These are phyloP conservation scores for Hoplostethus atlanticus DNA, from an alignment of 2,797 vertebrate genomes.

Conservation along the genomic window DNA sequence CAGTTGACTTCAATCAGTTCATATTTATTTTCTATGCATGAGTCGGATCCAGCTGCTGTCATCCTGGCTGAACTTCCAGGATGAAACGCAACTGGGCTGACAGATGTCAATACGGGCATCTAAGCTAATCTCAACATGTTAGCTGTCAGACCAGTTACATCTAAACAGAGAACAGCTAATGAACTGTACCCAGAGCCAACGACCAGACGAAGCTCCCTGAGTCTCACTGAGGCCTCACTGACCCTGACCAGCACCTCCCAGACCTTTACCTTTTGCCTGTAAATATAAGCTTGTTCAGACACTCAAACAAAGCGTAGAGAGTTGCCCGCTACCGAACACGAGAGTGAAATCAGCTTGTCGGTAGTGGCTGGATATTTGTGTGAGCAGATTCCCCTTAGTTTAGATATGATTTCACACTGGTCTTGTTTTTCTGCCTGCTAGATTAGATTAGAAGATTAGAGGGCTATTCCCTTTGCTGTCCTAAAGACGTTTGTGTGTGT, in stretches of 20 bases:
- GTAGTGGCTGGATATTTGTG: constrained; percentile 39
- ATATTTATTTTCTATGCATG: background rate
- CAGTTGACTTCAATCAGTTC: background rate
- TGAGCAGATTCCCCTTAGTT: constrained; percentile 40
- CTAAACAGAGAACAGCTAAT: background rate
- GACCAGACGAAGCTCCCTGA: no score
- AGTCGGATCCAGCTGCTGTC: background rate
- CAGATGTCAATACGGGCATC: background rate
- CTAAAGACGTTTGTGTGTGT: constrained; percentile 5
- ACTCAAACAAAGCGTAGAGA: constrained; percentile 20
- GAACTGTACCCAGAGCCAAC: background rate
- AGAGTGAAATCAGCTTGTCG: constrained; percentile 46
- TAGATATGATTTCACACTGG: constrained; percentile 26
- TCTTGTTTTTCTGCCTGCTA: constrained; percentile 51
- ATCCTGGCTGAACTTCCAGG: no score
- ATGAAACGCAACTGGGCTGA: background rate
- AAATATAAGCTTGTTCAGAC: background rate
- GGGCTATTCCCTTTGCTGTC: constrained; percentile 37
- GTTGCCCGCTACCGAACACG: constrained; percentile 13
- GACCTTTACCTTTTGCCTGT: background rate
- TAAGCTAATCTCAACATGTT: background rate
- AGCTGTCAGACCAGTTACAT: background rate
- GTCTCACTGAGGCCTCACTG: constrained; percentile 4
- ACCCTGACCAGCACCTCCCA: background rate
- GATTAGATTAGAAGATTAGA: constrained; percentile 50